A percentile compares a stretch with the other conserved stretches of the same genome.
These are phyloP conservation scores for Tetropium fuscum DNA, from an alignment of 2,888 invertebrate species.

Conservation along the genomic window DNA sequence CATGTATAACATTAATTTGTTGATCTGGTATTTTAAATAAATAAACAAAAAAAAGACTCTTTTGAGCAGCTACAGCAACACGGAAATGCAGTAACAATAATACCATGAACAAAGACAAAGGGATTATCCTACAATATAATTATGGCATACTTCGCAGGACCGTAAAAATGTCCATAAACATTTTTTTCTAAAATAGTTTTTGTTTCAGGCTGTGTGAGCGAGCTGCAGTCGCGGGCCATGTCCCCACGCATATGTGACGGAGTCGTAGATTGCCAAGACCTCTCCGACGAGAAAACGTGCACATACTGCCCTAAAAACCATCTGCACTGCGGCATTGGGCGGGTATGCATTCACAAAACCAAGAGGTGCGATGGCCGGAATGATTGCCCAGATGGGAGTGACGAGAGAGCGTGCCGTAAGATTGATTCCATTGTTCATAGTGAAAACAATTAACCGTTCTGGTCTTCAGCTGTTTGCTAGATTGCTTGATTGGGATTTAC, in stretches of 20 bases:
- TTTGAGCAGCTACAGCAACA: too few relatives aligned
- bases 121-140: too few relatives aligned
- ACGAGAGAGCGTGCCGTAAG: conserved; percentile 89
- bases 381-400: conserved; percentile 89
- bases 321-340: conserved; percentile 84
- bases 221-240: conserved; percentile 79
- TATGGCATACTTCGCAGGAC: too few relatives aligned
- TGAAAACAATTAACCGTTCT: background rate
- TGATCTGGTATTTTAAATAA: too few relatives aligned
- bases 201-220: conserved; percentile 76
- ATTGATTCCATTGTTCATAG: conserved; percentile 8
- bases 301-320: conserved; percentile 80
- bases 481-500: background rate
- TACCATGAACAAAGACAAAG: too few relatives aligned
- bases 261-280: conserved; percentile 85
- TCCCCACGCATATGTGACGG: conserved; percentile 88
- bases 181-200: conserved; percentile 26
- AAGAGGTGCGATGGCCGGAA: conserved; percentile 84
- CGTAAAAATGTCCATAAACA: too few relatives aligned
- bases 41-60: too few relatives aligned
- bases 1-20: too few relatives aligned
- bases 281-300: conserved; percentile 84
- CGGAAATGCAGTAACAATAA: too few relatives aligned
- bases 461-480: background rate
- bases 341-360: conserved; percentile 78